These are phyloP conservation scores for Temnothorax ravouxi DNA, from an alignment of 2,888 invertebrate genomes.

Conservation along the genomic window DNA sequence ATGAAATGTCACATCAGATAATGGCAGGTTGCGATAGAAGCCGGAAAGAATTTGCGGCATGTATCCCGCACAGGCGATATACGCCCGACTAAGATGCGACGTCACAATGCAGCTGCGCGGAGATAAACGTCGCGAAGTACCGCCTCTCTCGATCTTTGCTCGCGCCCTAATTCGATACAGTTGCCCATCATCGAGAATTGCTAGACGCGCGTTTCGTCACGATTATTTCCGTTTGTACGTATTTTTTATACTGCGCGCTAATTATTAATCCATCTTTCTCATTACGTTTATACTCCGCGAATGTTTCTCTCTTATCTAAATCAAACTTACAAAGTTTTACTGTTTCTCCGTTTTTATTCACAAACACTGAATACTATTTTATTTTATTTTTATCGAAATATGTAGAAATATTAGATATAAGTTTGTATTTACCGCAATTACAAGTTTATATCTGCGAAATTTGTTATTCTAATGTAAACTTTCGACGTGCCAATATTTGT, in stretches of 20 bases:
- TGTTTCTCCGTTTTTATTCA: background rate
- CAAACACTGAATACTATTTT: background rate
- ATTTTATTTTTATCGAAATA: background rate
- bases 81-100: conserved; percentile 47
- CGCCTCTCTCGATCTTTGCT: conserved; percentile 56
- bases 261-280: conserved; percentile 7
- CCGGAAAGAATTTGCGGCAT: conserved; percentile 58
- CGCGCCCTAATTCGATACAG: conserved; percentile 50
- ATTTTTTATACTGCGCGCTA: background rate
- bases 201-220: background rate
- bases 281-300: background rate
- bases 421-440: background rate
- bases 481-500: background rate
- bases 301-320: background rate
- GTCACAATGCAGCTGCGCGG: conserved; percentile 49
- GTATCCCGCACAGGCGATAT: conserved; percentile 42
- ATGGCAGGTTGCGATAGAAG: conserved; percentile 70
- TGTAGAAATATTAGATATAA: background rate
- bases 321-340: background rate
- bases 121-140: conserved; percentile 42
- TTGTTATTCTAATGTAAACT: background rate
- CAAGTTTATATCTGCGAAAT: background rate
- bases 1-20: conserved; percentile 83
- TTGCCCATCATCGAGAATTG: conserved; percentile 33
- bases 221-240: background rate